These are phyloP conservation scores for Pionites leucogaster DNA, from an alignment of 2,113 vertebrate species.

Conservation along the genomic window DNA sequence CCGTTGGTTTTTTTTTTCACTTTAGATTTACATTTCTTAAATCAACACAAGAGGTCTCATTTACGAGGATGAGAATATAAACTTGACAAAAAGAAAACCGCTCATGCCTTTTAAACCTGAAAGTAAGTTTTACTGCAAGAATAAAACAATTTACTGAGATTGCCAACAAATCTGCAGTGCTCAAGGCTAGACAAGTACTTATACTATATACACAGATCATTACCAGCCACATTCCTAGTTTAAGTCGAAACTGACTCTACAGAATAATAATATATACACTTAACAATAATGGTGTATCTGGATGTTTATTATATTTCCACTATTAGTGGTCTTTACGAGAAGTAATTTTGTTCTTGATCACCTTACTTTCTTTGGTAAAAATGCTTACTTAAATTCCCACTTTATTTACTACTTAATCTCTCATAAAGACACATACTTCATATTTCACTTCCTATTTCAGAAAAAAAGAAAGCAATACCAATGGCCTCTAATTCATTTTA, in stretches of 20 bases:
- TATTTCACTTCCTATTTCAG: neutral
- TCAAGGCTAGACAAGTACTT: neutral
- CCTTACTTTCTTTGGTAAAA: neutral
- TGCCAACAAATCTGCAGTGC: neutral
- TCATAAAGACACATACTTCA: neutral
- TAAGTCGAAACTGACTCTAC: neutral
- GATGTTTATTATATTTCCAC: neutral
- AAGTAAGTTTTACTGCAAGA: neutral
- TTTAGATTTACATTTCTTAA: neutral
- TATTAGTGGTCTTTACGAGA: neutral
- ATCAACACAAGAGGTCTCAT: neutral
- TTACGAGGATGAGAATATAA: neutral
- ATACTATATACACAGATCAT: neutral
- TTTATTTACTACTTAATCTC: neutral
- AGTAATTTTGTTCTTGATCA: neutral
- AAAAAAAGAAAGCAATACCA: neutral
- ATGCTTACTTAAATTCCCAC: neutral
- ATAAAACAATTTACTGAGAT: neutral
- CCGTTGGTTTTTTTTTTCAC: fast-evolving
- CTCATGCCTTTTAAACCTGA: neutral
- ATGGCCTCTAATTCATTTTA: neutral
- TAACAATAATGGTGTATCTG: neutral
- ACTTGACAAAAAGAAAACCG: neutral
- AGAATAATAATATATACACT: neutral
- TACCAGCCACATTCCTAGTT: neutral